Percentiles rank a stretch among this genome's conserved stretches.
Conservation (phyloP, 2,797 vertebrate species). For the Argyrosomus regius region DNA sequence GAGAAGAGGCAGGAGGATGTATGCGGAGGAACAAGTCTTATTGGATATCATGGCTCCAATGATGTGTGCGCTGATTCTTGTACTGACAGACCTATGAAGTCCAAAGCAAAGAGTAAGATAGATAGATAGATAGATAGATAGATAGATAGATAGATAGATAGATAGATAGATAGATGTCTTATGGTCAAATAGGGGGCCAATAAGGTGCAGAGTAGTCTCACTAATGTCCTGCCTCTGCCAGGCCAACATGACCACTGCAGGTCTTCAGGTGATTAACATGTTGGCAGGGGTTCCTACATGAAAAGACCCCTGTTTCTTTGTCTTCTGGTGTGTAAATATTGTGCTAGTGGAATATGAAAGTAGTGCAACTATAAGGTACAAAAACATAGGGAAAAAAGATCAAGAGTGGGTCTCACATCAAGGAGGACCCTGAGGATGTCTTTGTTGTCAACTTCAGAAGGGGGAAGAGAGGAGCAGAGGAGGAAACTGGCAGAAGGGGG, state of each 20-base stretch:
- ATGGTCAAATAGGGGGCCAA: constrained; percentile 40
- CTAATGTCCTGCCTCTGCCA: constrained; percentile 67
- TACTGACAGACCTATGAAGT: constrained; percentile 25
- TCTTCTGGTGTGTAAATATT: constrained; percentile 99
- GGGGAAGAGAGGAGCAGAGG: constrained; percentile 99
- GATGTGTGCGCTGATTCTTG: constrained; percentile 54
- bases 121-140: constrained; percentile 45
- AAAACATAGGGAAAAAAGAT: constrained; percentile 99
- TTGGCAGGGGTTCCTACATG: constrained; percentile 84
- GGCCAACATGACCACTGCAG: constrained; percentile 68
- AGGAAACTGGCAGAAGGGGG: constrained; percentile 99
- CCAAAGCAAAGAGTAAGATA: constrained; percentile 25
- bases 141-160: constrained; percentile 47
- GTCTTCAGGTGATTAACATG: constrained; percentile 84
- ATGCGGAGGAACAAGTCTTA: constrained; percentile 51
- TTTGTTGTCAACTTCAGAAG: constrained; percentile 99
- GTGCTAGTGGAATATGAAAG: constrained; percentile 99
- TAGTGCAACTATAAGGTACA: constrained; percentile 99
- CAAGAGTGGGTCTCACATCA: constrained; percentile 99
- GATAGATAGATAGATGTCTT: constrained; percentile 42
- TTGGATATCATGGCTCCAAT: constrained; percentile 62
- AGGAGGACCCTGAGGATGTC: constrained; percentile 99
- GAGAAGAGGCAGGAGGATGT: constrained; percentile 61
- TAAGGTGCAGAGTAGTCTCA: constrained; percentile 41
- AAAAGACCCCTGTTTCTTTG: constrained; percentile 94